Evolutionary conservation across 2,888 invertebrate species (phyloP).

Genomic region (Cenopis cana): DNA sequence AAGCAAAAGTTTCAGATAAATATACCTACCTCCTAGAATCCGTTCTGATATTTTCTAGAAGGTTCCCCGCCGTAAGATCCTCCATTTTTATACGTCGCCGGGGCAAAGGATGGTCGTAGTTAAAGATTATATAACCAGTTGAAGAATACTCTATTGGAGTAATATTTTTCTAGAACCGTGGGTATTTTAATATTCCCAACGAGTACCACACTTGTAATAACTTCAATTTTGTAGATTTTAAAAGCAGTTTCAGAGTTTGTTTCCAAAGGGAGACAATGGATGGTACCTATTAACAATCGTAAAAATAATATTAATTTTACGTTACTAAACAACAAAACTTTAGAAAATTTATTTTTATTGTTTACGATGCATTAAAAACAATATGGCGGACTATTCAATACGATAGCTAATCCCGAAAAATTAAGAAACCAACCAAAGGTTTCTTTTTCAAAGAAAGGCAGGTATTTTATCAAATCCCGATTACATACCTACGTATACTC

Average conservation of each 20-base stretch:
- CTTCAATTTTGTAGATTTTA: conserved; percentile 6
- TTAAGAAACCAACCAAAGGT: no score
- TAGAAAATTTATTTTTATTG: no score
- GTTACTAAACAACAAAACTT: no score
- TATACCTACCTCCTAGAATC: conserved; percentile 24
- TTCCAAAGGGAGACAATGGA: neutral
- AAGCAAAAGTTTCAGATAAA: conserved; percentile 31
- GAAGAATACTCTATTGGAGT: conserved; percentile 30
- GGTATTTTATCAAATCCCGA: no score
- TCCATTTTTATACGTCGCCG: conserved; percentile 41
- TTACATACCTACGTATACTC: no score
- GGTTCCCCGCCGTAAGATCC: conserved; percentile 34
- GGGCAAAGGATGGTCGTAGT: conserved; percentile 32
- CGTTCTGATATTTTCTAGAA: conserved; percentile 32
- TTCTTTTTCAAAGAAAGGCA: no score
- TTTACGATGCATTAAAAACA: no score
- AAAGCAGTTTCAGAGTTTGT: neutral
- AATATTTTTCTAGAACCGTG: conserved; percentile 20
- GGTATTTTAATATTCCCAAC: conserved; percentile 18
- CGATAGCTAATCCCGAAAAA: no score
- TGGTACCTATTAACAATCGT: no score
- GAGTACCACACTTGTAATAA: neutral
- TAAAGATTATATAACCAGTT: conserved; percentile 27
- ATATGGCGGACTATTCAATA: no score
- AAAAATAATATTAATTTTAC: no score